Evolutionary conservation across 2,888 invertebrate genomes (phyloP).

Genomic region (Agapetus fuscipes): DNA sequence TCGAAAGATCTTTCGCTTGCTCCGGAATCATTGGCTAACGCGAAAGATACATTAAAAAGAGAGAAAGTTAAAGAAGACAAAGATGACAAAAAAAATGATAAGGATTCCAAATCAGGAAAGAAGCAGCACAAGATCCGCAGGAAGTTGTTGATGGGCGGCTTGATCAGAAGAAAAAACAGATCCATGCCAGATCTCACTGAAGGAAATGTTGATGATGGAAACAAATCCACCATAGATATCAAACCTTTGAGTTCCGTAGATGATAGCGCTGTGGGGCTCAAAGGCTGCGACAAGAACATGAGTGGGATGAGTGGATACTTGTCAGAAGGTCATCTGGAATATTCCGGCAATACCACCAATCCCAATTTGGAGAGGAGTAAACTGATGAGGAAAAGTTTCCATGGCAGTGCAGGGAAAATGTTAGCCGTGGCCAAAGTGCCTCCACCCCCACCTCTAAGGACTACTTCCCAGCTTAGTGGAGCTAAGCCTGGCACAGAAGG

Average conservation of each 20-base stretch:
- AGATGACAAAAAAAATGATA: slow-evolving; percentile 51
- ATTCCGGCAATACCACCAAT: slow-evolving; percentile 55
- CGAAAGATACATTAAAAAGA: slow-evolving; percentile 43
- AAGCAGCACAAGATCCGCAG: slow-evolving; percentile 86
- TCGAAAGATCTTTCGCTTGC: slow-evolving; percentile 62
- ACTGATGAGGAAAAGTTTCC: slow-evolving; percentile 82
- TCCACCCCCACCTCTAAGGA: slow-evolving; percentile 76
- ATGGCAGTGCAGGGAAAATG: slow-evolving; percentile 74
- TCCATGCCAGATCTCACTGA: slow-evolving; percentile 89
- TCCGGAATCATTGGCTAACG: slow-evolving; percentile 42
- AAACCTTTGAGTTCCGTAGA: slow-evolving; percentile 53
- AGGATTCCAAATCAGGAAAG: slow-evolving; percentile 67
- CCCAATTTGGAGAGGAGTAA: slow-evolving; percentile 79
- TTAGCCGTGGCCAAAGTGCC: slow-evolving; percentile 76
- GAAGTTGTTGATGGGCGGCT: slow-evolving; percentile 80
- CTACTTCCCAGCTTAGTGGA: slow-evolving; percentile 74
- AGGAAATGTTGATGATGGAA: slow-evolving; percentile 50
- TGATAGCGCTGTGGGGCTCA: slow-evolving; percentile 63
- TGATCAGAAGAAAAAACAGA: slow-evolving; percentile 79
- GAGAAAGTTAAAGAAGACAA: slow-evolving; percentile 48
- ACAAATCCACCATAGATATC: slow-evolving; percentile 34
- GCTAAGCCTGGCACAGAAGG: slow-evolving; percentile 53
- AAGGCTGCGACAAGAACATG: slow-evolving; percentile 48
- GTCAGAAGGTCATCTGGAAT: slow-evolving; percentile 81
- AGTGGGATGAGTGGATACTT: slow-evolving; percentile 67